Evolutionary conservation across 1,140 invertebrate genomes (phyloP).

Genomic region (Drosophila parabipectinata): DNA sequence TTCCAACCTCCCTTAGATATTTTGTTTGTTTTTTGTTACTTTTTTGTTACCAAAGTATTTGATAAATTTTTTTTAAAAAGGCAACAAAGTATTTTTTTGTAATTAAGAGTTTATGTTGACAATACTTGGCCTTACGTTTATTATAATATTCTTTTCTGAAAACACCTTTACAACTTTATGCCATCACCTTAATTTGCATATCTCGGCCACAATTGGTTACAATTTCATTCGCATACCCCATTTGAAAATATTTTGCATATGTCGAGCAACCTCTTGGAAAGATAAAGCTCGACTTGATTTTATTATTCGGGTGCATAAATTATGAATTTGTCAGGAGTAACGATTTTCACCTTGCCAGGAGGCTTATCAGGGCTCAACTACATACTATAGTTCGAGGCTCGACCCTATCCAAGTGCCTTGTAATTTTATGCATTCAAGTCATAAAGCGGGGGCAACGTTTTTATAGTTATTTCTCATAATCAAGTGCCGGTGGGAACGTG

Average conservation of each 20-base stretch:
- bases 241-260: conserved; percentile 5
- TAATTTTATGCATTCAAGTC: conserved; percentile 79
- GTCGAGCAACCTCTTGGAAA: conserved; percentile 2
- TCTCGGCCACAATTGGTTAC: conserved; percentile 15
- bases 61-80: no score
- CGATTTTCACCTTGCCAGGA: conserved; percentile 23
- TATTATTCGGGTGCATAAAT: conserved; percentile 46
- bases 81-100: not conserved
- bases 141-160: conserved; percentile 22
- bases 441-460: conserved; percentile 60
- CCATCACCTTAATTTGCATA: conserved; percentile 21
- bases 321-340: conserved; percentile 17
- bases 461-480: conserved; percentile 74
- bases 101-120: not conserved
- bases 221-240: conserved; percentile 17
- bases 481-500: conserved; percentile 61
- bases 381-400: conserved; percentile 5
- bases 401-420: conserved; percentile 6
- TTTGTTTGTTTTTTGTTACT: not conserved
- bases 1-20: not conserved
- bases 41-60: no score
- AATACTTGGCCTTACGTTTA: not conserved
- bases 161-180: not conserved
- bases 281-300: conserved; percentile 25
- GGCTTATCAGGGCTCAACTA: conserved; percentile 26